These are phyloP conservation scores for Neostethus bicornis DNA, from an alignment of 2,797 vertebrate species.

Conservation along the genomic window DNA sequence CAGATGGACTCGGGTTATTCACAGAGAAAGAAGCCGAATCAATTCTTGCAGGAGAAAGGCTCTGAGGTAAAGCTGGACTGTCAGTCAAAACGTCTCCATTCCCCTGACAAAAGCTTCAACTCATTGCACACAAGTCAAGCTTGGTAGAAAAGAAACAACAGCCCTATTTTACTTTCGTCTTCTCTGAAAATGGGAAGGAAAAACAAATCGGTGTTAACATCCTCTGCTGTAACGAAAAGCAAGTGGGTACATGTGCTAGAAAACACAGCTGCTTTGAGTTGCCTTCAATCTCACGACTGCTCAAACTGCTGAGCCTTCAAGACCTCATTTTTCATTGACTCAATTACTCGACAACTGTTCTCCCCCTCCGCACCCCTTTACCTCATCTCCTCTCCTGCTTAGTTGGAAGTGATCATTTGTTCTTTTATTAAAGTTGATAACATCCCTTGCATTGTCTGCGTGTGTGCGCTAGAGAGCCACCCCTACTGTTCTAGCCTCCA, in stretches of 20 bases:
- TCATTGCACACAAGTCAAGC: conserved; percentile 36
- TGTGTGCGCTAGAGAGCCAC: conserved; percentile 83
- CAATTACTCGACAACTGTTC: conserved; percentile 84
- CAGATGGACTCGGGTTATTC: conserved; percentile 48
- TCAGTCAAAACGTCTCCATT: conserved; percentile 59
- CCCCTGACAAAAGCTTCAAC: conserved; percentile 56
- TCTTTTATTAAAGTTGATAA: conserved; percentile 94
- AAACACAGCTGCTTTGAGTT: conserved; percentile 37
- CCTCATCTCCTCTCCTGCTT: conserved; percentile 50
- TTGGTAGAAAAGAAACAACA: conserved; percentile 42
- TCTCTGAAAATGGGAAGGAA: conserved; percentile 46
- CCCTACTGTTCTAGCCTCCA: conserved; percentile 93
- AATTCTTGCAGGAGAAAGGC: conserved; percentile 43
- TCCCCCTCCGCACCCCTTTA: conserved; percentile 50
- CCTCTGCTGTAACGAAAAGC: conserved; percentile 40
- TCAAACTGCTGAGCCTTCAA: conserved; percentile 69
- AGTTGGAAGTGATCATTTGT: conserved; percentile 89
- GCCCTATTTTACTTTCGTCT: conserved; percentile 30
- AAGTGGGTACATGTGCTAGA: conserved; percentile 46
- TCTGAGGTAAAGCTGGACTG: conserved; percentile 60
- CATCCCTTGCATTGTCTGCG: conserved; percentile 89
- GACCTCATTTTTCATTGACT: conserved; percentile 87
- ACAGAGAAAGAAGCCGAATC: conserved; percentile 56
- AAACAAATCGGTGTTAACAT: conserved; percentile 63
- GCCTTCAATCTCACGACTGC: conserved; percentile 59